Evolutionary conservation across 1,140 invertebrate genomes (phyloP), one percentile per base, ranked within the genome.

Genomic region (Polypedilum pembai): DNA sequence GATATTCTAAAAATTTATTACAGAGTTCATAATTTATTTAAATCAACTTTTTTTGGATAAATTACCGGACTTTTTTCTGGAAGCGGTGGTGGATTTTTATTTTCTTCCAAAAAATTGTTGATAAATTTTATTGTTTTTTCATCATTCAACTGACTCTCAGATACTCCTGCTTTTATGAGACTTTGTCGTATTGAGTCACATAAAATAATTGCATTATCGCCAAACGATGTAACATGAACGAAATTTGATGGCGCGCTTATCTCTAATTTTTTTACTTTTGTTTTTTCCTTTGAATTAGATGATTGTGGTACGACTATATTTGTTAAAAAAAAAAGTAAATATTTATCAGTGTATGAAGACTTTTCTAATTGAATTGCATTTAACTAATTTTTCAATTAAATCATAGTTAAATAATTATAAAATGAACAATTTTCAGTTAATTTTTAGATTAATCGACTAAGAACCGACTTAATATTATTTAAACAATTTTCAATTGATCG

Each of bases 191-290:
- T 80, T 73, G 79, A 66, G 79, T 80, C 81, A 73, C 81, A 82
- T 41, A 80, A 80, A 73, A 81, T 81, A 33, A 81, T 40, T 41
- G 77, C 80, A 84, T 95, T 89, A 89, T 91, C 96, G 2, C 94
- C 94, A 77, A 98, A 91, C 83, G 98, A 95, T 40, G 90, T 90
- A 40, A 98, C 83, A 83, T 98, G 95, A 75, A 87, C 87, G 82
- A 98, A 98, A 83, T 96, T 89, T 10, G 89, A 90, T 21, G 96
- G 96, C 73, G 85, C 84, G 17, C 95, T 89, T 79, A 98, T 98
- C 82, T 98, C 95, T n/a, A n/a, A n/a, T n/a, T 45, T 92, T 91
- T 83, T 98, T 97, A 20, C 89, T 92, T 79, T 89, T 92, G 74
- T 87, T 85, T 76, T 86, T 87, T 75, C 85, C 17, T 8, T 3